These are phyloP conservation scores for Timema podura DNA, from an alignment of 2,888 invertebrate genomes.

Conservation along the genomic window DNA sequence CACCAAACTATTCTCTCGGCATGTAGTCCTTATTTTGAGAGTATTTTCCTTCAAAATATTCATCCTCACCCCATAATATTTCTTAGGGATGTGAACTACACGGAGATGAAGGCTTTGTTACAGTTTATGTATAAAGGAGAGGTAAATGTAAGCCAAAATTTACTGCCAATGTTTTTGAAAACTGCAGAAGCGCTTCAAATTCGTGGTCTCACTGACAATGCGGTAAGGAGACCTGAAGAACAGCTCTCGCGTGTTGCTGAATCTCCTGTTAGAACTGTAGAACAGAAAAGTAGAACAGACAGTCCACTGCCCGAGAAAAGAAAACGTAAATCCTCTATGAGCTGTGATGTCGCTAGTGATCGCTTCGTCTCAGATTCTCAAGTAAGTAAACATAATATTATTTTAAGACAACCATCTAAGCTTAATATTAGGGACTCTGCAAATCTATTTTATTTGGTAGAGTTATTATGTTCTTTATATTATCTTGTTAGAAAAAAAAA, in stretches of 20 bases:
- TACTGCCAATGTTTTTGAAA: constrained; percentile 85
- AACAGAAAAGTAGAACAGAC: constrained; percentile 40
- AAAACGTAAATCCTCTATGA: constrained; percentile 62
- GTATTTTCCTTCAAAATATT: constrained; percentile 80
- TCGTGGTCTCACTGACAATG: constrained; percentile 82
- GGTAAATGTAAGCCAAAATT: constrained; percentile 87
- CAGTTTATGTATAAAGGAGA: constrained; percentile 93
- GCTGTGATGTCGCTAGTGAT: constrained; percentile 63
- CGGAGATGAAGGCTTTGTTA: constrained; percentile 83
- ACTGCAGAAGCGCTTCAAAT: constrained; percentile 90
- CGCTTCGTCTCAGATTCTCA: constrained; percentile 64
- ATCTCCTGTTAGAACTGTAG: constrained; percentile 42
- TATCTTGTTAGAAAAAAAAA: too few relatives aligned
- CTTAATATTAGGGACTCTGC: neutral
- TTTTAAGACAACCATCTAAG: too few relatives aligned
- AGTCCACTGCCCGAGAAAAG: constrained; percentile 52
- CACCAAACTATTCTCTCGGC: constrained; percentile 91
- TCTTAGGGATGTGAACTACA: constrained; percentile 85
- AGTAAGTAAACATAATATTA: constrained; percentile 45
- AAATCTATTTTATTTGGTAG: neutral
- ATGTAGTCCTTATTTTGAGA: constrained; percentile 92
- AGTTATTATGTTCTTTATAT: too few relatives aligned
- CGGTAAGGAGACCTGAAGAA: constrained; percentile 45
- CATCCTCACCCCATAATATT: constrained; percentile 91
- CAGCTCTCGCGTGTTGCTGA: constrained; percentile 42